These are phyloP conservation scores for Anneissia japonica DNA, from an alignment of 35 echinoderm and acorn worm species.

Conservation along the genomic window DNA sequence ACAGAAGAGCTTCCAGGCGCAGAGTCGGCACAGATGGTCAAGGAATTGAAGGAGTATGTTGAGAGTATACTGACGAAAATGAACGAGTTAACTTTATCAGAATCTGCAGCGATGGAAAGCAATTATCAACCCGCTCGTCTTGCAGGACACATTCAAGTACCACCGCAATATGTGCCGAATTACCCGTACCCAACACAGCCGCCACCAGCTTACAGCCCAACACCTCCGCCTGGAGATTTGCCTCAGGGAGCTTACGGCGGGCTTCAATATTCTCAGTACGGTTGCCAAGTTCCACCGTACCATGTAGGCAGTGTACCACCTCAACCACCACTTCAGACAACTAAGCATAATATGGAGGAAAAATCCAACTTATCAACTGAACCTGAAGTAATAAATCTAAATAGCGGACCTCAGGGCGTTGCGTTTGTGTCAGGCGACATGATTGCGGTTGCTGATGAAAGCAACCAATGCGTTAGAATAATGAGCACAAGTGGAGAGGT, in stretches of 20 bases:
- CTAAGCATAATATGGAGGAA: background rate
- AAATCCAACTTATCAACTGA: background rate
- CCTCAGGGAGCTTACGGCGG: background rate
- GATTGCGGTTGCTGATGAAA: constrained; percentile 73
- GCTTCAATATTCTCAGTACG: background rate
- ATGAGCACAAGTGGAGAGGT: constrained; percentile 58
- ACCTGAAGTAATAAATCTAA: background rate
- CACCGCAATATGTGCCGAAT: background rate
- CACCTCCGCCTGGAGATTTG: background rate
- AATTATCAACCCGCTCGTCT: background rate
- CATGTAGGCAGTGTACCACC: no score
- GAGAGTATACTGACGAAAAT: background rate
- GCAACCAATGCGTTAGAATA: constrained; percentile 66
- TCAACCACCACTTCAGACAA: background rate
- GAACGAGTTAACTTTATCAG: background rate
- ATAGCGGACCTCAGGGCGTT: constrained; percentile 20
- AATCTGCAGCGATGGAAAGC: background rate
- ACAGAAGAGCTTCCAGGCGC: background rate
- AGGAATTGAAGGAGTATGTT: background rate
- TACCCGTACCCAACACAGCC: background rate
- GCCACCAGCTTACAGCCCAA: background rate
- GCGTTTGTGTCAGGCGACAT: constrained; percentile 41
- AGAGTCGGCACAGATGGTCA: background rate
- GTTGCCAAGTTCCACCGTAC: background rate
- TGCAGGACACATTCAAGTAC: background rate